These are phyloP conservation scores for Caenorhabditis afra DNA, from an alignment of 2,888 invertebrate species.

Conservation along the genomic window DNA sequence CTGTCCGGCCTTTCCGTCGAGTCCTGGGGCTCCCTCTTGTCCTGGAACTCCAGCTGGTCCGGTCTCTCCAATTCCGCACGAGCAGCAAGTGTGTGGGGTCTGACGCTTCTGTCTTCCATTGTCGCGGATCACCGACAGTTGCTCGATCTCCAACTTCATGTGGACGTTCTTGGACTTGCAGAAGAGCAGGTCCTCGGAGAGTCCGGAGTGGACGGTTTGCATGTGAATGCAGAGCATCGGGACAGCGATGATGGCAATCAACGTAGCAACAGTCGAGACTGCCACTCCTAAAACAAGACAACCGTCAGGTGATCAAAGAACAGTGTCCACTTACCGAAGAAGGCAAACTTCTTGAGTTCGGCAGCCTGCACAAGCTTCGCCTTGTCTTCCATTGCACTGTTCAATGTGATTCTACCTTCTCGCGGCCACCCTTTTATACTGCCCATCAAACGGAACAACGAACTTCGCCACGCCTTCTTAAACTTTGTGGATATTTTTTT, in stretches of 20 bases:
- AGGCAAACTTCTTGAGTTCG: constrained; percentile 76
- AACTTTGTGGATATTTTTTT: constrained; percentile 55
- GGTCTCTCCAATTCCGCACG: constrained; percentile 60
- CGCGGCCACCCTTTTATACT: constrained; percentile 45
- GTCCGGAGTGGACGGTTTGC: constrained; percentile 74
- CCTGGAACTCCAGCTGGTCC: constrained; percentile 65
- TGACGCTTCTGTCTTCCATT: constrained; percentile 57
- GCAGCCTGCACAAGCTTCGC: constrained; percentile 74
- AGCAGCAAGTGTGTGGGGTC: constrained; percentile 55
- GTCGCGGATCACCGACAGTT: constrained; percentile 33
- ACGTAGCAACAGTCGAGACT: constrained; percentile 68
- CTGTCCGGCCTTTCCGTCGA: constrained; percentile 57
- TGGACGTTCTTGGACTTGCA: constrained; percentile 64
- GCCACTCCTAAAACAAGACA: constrained; percentile 55
- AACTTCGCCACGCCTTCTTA: constrained; percentile 59
- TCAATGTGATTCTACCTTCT: constrained; percentile 23
- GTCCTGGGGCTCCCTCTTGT: constrained; percentile 61
- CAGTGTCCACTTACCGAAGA: constrained; percentile 68
- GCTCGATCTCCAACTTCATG: constrained; percentile 54
- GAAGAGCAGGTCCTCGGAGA: constrained; percentile 74
- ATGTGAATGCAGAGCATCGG: constrained; percentile 70
- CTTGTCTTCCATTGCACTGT: constrained; percentile 68
- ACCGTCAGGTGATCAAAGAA: neutral
- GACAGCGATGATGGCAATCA: constrained; percentile 70
- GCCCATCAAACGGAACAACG: constrained; percentile 36